Conservation (phyloP, 2,888 invertebrate species). For the Cecidostiba fungosa region DNA sequence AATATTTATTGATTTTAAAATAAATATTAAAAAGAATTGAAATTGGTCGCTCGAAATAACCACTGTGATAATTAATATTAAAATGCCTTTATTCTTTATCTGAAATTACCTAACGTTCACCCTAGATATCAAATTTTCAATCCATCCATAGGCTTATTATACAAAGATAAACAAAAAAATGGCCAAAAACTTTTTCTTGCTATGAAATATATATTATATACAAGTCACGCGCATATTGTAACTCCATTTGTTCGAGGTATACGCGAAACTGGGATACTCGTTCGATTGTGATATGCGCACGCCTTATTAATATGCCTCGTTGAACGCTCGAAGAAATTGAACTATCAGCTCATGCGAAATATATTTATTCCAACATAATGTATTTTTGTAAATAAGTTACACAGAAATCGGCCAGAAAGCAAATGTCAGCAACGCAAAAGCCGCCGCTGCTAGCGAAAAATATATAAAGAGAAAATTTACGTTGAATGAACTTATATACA, state of each 20-base stretch:
- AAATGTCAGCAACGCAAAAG: background rate
- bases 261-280: constrained; percentile 34
- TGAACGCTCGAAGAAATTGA: constrained; percentile 70
- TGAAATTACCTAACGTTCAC: constrained; percentile 15
- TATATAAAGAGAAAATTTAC: constrained; percentile 3
- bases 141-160: constrained; percentile 2
- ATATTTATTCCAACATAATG: constrained; percentile 72
- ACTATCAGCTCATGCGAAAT: constrained; percentile 43
- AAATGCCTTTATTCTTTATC: constrained; percentile 41
- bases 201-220: constrained; percentile 26
- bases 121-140: constrained; percentile 53
- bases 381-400: constrained; percentile 75
- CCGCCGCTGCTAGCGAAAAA: background rate
- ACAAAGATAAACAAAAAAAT: constrained; percentile 34
- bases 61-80: constrained; percentile 60
- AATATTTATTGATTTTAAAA: constrained; percentile 38
- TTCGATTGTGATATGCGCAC: constrained; percentile 64
- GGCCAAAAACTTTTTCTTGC: constrained; percentile 46
- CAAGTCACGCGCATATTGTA: constrained; percentile 34
- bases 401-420: constrained; percentile 20
- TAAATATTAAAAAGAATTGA: constrained; percentile 37
- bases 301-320: constrained; percentile 70
- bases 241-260: constrained; percentile 39
- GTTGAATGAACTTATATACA: background rate
- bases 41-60: constrained; percentile 41